phyloP scores from a whole-genome alignment of 2,797 vertebrate genomes.

The Mycteria americana region DNA sequence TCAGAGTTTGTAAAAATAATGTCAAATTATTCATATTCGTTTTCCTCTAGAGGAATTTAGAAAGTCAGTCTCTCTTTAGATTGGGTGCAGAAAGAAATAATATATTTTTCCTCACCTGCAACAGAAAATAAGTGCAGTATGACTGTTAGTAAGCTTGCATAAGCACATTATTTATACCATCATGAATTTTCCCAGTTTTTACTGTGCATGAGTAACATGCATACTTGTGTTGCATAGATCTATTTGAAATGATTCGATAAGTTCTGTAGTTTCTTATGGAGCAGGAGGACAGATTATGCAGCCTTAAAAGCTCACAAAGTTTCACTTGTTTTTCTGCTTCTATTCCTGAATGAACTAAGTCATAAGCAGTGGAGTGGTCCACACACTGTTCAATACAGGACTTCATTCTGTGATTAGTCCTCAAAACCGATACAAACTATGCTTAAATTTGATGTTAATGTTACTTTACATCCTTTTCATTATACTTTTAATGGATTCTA shows the following conservation, averaged over 20 bases:
- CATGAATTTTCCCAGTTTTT: background rate
- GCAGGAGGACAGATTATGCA: background rate
- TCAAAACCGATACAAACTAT: background rate
- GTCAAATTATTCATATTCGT: background rate
- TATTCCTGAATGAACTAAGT: background rate
- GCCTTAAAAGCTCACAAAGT: background rate
- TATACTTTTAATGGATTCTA: background rate
- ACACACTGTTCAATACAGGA: background rate
- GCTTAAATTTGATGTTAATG: background rate
- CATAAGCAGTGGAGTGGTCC: background rate
- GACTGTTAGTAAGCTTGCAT: background rate
- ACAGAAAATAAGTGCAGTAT: background rate
- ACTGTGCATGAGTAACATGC: background rate
- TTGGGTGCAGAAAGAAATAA: background rate
- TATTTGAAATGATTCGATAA: background rate
- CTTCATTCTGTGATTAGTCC: background rate
- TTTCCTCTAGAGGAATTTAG: background rate
- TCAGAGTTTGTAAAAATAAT: background rate
- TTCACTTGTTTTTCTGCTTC: background rate
- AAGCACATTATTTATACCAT: background rate
- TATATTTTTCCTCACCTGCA: background rate
- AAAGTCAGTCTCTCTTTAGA: background rate
- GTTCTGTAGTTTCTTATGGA: background rate
- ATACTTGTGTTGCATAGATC: background rate
- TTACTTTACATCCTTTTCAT: background rate